Evolutionary conservation across 2,113 vertebrate genomes (phyloP).

Genomic region (Mesitornis unicolor): DNA sequence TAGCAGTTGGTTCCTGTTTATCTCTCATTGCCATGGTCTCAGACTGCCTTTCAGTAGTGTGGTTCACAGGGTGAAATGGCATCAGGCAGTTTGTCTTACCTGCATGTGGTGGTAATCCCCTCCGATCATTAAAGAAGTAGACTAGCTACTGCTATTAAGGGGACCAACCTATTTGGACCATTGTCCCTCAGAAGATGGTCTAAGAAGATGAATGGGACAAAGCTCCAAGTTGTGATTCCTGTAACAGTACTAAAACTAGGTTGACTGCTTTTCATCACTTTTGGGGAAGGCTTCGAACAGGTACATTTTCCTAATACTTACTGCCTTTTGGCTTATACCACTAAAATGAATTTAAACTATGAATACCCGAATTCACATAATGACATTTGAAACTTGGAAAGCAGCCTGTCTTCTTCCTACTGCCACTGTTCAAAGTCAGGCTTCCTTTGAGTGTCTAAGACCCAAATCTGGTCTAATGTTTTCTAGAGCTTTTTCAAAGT

Average conservation of each 20-base stretch:
- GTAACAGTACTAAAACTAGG: neutral
- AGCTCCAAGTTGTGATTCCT: neutral
- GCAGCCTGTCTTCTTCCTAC: neutral
- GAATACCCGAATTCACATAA: neutral
- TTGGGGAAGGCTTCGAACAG: neutral
- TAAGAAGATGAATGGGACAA: neutral
- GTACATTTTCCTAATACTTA: fast-evolving
- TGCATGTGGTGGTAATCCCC: neutral
- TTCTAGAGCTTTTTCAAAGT: neutral
- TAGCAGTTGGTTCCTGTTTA: neutral
- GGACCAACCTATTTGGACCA: neutral
- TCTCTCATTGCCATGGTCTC: neutral
- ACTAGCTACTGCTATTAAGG: neutral
- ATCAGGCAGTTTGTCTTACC: neutral
- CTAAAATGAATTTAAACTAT: neutral
- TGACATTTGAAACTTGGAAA: neutral
- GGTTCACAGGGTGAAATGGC: neutral
- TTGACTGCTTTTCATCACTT: neutral
- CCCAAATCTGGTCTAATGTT: neutral
- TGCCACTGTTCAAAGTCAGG: neutral
- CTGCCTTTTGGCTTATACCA: neutral
- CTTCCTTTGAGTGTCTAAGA: neutral
- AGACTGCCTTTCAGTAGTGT: neutral
- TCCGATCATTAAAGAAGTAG: neutral
- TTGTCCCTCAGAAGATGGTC: neutral